Evolutionary conservation across 2,797 vertebrate genomes (phyloP).

Genomic region (Melopsittacus undulatus): DNA sequence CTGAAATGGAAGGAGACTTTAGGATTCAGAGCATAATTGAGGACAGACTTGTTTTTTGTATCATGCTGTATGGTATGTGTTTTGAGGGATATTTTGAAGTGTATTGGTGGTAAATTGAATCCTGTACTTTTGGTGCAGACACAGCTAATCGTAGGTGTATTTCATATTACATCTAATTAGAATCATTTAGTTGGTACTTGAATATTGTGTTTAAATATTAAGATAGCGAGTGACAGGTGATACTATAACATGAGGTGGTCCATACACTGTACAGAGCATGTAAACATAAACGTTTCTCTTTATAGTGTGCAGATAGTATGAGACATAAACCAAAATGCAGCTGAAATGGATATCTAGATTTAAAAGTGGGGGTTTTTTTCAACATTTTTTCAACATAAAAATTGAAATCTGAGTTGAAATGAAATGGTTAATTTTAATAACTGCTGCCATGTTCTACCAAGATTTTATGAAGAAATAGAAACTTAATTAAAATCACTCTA

Average conservation of each 20-base stretch:
- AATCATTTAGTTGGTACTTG: background rate
- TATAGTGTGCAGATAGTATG: background rate
- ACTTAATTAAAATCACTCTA: slow-evolving; percentile 45
- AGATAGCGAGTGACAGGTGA: background rate
- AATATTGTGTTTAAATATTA: background rate
- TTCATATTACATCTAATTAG: background rate
- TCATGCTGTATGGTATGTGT: background rate
- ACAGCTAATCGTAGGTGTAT: background rate
- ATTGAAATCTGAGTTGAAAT: background rate
- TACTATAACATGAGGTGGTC: background rate
- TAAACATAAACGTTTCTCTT: background rate
- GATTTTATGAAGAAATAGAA: slow-evolving; percentile 18
- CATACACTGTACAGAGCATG: background rate
- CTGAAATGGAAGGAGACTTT: background rate
- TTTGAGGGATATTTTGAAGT: background rate
- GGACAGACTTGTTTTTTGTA: background rate
- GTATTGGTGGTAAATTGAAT: background rate
- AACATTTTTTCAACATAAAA: background rate
- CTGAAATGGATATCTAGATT: background rate
- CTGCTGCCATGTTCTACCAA: background rate
- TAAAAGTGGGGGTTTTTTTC: accelerated
- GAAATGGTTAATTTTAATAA: slow-evolving; percentile 29
- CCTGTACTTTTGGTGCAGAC: background rate
- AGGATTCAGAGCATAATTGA: background rate
- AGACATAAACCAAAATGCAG: background rate